Evolutionary conservation across 2,113 vertebrate genomes (phyloP).

Genomic region (Oryzias javanicus): DNA sequence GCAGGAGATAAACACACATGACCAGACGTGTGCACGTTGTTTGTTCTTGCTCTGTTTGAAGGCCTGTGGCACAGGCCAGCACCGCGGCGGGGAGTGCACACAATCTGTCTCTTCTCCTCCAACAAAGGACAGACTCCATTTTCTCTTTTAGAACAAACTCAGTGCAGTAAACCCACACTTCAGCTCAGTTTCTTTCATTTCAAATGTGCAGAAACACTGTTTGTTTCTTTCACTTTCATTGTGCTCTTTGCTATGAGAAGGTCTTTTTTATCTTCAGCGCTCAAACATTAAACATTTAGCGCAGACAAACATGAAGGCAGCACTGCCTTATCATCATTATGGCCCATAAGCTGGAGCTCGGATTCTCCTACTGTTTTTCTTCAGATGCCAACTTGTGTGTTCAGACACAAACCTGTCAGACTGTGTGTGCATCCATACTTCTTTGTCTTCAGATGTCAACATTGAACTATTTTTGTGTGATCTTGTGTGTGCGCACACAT

Average conservation of each 20-base stretch:
- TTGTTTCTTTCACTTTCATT: background rate
- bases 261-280: too few relatives aligned
- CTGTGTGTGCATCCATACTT: conserved; percentile 49
- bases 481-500: conserved; percentile 10
- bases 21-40: background rate
- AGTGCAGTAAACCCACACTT: conserved; percentile 8
- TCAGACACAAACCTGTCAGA: conserved; percentile 14
- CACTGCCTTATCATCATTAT: background rate
- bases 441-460: conserved; percentile 15
- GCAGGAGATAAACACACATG: background rate
- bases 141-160: conserved; percentile 13
- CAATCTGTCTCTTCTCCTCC: conserved; percentile 42
- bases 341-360: background rate
- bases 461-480: conserved; percentile 19
- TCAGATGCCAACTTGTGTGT: conserved; percentile 36
- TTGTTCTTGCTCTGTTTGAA: conserved; percentile 25
- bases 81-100: conserved; percentile 26
- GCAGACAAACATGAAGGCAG: background rate
- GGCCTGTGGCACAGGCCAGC: conserved; percentile 18
- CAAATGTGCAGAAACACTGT: background rate
- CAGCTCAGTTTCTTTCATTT: background rate
- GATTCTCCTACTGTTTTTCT: conserved; percentile 4
- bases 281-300: too few relatives aligned
- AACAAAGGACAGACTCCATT: conserved; percentile 29
- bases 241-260: background rate